These are phyloP conservation scores for Heterotis niloticus DNA, from an alignment of 2,113 vertebrate species.

Conservation along the genomic window DNA sequence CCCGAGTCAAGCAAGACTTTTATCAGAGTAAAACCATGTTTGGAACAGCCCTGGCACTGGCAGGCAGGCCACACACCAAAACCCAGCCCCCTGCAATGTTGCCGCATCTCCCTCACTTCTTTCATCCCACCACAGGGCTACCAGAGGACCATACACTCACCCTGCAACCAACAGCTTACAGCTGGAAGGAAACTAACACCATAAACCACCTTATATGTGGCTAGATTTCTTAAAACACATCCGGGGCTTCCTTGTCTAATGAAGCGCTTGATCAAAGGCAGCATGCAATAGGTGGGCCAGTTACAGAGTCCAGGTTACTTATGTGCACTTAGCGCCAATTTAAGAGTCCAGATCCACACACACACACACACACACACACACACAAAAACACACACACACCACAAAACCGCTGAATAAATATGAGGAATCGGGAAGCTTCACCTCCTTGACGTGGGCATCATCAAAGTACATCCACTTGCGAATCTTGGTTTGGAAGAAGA, in stretches of 20 bases:
- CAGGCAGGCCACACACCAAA: neutral
- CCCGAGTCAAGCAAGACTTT: slow-evolving; percentile 21
- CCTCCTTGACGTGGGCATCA: slow-evolving; percentile 96
- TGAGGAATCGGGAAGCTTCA: slow-evolving; percentile 41
- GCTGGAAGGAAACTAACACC: too few relatives aligned
- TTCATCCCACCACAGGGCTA: too few relatives aligned
- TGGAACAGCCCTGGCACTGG: neutral
- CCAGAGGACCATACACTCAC: neutral
- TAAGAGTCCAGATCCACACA: neutral
- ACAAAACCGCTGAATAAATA: slow-evolving; percentile 1
- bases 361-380: neutral
- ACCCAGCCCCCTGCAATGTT: neutral
- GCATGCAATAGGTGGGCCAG: too few relatives aligned
- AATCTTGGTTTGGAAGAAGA: slow-evolving; percentile 96
- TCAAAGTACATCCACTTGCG: slow-evolving; percentile 97
- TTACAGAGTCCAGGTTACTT: too few relatives aligned
- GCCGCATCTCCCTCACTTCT: too few relatives aligned
- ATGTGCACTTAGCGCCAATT: neutral
- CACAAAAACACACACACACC: neutral
- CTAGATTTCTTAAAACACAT: too few relatives aligned
- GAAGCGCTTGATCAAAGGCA: too few relatives aligned
- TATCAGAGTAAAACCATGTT: slow-evolving; percentile 25
- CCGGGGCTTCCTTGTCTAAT: too few relatives aligned
- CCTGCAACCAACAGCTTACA: neutral
- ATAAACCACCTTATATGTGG: too few relatives aligned